Evolutionary conservation across 1,140 invertebrate genomes (phyloP).

Genomic region (Ericerus pela): DNA sequence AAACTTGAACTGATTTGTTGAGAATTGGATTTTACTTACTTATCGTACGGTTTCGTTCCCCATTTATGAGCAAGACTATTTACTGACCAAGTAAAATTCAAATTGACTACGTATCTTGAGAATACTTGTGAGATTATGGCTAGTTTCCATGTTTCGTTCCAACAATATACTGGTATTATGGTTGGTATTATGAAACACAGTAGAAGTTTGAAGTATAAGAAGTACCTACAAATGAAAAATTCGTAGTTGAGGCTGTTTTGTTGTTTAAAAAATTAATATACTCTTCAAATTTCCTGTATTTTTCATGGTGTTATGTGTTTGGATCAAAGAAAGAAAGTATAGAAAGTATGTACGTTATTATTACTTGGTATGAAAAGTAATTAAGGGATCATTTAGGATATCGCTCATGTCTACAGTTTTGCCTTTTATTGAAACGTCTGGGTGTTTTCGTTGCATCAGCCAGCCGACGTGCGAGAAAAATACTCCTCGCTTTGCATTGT

Average conservation of each 20-base stretch:
- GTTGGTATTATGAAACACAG: conserved; percentile 48
- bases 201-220: conserved; percentile 67
- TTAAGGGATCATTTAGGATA: conserved; percentile 54
- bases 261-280: too few relatives aligned
- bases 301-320: not conserved
- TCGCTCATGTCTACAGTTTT: conserved; percentile 61
- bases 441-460: conserved; percentile 72
- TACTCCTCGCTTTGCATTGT: conserved; percentile 74
- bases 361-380: conserved; percentile 54
- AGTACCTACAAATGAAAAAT: conserved; percentile 16
- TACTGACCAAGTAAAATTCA: conserved; percentile 53
- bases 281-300: too few relatives aligned
- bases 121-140: conserved; percentile 36
- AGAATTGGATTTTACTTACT: conserved; percentile 34
- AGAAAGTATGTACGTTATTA: conserved; percentile 13
- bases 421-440: conserved; percentile 58
- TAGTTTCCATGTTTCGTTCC: conserved; percentile 40
- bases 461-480: conserved; percentile 86
- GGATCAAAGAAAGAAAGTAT: not conserved
- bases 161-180: conserved; percentile 42
- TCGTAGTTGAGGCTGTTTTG: too few relatives aligned
- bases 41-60: conserved; percentile 47
- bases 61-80: conserved; percentile 50
- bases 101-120: conserved; percentile 39
- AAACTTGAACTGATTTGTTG: too few relatives aligned